phyloP scores from a whole-genome alignment of 2,113 vertebrate species.

The Spilogale gracilis region DNA sequence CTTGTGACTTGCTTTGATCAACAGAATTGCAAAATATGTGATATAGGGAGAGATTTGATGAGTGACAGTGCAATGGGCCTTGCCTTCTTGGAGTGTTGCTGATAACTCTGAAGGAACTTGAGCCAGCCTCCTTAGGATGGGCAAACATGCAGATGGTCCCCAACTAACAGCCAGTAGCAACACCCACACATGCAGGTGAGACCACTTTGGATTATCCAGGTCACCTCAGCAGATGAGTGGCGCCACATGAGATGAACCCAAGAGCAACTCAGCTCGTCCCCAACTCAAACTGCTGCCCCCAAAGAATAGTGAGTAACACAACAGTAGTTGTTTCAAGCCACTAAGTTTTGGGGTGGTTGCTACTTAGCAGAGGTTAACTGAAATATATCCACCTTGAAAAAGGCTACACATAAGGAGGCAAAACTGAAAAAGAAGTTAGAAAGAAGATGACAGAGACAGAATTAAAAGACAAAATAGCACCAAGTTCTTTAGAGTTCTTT shows the following conservation, averaged over 20 bases:
- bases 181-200: accelerated
- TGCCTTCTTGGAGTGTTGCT: background rate
- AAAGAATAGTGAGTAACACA: background rate
- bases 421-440: background rate
- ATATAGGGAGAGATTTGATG: background rate
- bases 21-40: background rate
- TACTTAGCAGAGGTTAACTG: background rate
- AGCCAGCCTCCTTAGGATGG: background rate
- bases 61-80: background rate
- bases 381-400: background rate
- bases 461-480: constrained; percentile 52
- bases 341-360: background rate
- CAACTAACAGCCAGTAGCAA: background rate
- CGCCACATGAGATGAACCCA: too few relatives aligned
- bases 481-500: background rate
- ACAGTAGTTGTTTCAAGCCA: background rate
- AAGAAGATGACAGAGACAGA: background rate
- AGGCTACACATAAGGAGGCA: background rate
- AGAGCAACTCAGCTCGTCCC: background rate
- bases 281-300: background rate
- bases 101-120: background rate
- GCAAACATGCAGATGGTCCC: background rate
- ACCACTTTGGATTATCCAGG: background rate
- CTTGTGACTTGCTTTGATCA: background rate
- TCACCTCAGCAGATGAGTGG: background rate